Conservation (phyloP, 2,888 invertebrate species). For the Acrocyrtus sp. region DNA sequence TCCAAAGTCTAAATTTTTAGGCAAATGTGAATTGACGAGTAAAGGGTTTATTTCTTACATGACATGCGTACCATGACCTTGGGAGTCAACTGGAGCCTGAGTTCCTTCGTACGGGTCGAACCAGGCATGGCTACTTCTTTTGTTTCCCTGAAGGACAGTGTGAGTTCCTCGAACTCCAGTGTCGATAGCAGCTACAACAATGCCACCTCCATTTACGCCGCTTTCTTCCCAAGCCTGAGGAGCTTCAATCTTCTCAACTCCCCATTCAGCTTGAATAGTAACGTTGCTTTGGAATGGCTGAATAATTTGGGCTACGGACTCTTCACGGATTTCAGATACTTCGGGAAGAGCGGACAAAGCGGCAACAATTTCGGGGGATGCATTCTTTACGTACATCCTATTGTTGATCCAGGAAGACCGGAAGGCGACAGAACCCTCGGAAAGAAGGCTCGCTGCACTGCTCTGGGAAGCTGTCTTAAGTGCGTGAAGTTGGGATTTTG, state of each 20-base stretch:
- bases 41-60: not conserved
- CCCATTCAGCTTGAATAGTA: conserved; percentile 3
- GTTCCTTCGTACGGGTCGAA: conserved; percentile 19
- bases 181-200: conserved; percentile 14
- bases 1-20: no score
- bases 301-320: conserved; percentile 13
- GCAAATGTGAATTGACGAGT: not conserved
- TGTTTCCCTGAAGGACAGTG: conserved; percentile 16
- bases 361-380: not conserved
- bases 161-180: conserved; percentile 46
- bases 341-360: not conserved
- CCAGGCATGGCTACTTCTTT: conserved; percentile 25
- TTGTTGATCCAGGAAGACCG: conserved; percentile 37
- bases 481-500: not conserved
- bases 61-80: no score
- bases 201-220: conserved; percentile 7
- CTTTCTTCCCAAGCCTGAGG: conserved; percentile 25
- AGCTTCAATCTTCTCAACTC: conserved; percentile 30
- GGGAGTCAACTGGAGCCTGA: conserved; percentile 11
- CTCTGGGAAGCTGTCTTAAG: not conserved
- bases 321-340: conserved; percentile 11
- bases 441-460: not conserved
- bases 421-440: not conserved
- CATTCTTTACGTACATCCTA: conserved; percentile 20
- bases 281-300: not conserved